Evolutionary conservation across 2,797 vertebrate genomes (phyloP).

Genomic region (Perodicticus potto): DNA sequence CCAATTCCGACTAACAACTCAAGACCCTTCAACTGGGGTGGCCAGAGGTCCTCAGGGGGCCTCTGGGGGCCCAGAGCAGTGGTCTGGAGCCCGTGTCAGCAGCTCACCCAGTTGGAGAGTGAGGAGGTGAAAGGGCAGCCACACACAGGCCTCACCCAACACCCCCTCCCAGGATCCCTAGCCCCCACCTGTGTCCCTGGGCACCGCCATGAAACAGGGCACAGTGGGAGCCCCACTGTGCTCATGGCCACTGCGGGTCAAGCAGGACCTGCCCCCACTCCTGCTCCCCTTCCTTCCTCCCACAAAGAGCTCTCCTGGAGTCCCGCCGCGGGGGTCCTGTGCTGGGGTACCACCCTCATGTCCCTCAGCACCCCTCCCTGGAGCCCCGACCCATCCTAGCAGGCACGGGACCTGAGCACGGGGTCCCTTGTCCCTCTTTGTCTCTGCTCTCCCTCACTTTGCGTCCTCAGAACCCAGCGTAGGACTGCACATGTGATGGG

Average conservation of each 20-base stretch:
- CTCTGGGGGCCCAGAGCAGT: fast-evolving
- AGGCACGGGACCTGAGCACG: background rate
- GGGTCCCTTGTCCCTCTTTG: fast-evolving
- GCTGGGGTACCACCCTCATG: background rate
- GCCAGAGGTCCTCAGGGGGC: fast-evolving
- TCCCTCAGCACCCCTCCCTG: fast-evolving
- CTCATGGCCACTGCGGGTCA: fast-evolving
- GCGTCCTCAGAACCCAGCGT: fast-evolving
- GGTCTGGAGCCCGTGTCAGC: fast-evolving
- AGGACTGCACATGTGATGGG: fast-evolving
- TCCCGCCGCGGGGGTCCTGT: fast-evolving
- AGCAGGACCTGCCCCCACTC: background rate
- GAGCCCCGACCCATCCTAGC: background rate
- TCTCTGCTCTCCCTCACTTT: background rate
- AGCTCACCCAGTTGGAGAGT: background rate
- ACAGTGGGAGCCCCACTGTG: fast-evolving
- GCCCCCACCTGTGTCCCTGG: fast-evolving
- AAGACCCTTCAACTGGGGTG: fast-evolving
- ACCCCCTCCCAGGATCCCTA: fast-evolving
- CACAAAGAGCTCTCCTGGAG: background rate
- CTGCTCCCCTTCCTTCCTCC: background rate
- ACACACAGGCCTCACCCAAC: fast-evolving
- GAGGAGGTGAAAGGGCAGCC: background rate
- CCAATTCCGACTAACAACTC: background rate
- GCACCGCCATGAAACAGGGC: fast-evolving